phyloP scores from a whole-genome alignment of 2,797 vertebrate genomes.

The Calcarius lapponicus region DNA sequence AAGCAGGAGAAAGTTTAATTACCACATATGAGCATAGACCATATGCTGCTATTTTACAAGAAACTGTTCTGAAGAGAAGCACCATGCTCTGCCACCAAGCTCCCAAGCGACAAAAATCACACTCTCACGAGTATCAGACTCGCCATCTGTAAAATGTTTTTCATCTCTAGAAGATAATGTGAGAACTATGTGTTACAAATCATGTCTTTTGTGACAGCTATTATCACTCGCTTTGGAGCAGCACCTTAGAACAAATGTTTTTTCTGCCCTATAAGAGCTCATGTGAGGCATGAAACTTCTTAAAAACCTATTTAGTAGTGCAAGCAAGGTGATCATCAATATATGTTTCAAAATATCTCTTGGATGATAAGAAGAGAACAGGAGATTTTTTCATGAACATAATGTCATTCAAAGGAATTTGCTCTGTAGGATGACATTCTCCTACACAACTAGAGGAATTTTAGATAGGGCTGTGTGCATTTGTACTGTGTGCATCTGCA shows the following conservation, averaged over 20 bases:
- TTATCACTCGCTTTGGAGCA: neutral
- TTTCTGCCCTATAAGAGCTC: neutral
- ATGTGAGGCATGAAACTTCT: neutral
- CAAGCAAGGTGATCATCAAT: neutral
- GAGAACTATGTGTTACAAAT: constrained; percentile 40
- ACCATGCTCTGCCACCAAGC: neutral
- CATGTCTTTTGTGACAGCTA: neutral
- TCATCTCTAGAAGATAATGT: constrained; percentile 9
- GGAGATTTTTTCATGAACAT: neutral
- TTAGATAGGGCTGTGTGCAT: neutral
- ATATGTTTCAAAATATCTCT: neutral
- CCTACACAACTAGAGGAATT: neutral
- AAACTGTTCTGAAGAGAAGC: neutral
- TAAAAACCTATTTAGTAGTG: neutral
- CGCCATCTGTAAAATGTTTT: constrained; percentile 51
- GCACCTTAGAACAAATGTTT: neutral
- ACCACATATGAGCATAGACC: neutral
- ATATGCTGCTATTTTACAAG: constrained; percentile 55
- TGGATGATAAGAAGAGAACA: neutral
- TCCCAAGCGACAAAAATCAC: constrained; percentile 47
- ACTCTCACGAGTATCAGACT: constrained; percentile 36
- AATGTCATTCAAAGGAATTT: constrained; percentile 34
- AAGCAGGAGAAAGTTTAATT: constrained; percentile 7
- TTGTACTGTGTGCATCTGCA: neutral
- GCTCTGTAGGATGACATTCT: constrained; percentile 27